These are phyloP conservation scores for Lasioglossum pauxillum DNA, from an alignment of 2,888 invertebrate species.

Conservation along the genomic window DNA sequence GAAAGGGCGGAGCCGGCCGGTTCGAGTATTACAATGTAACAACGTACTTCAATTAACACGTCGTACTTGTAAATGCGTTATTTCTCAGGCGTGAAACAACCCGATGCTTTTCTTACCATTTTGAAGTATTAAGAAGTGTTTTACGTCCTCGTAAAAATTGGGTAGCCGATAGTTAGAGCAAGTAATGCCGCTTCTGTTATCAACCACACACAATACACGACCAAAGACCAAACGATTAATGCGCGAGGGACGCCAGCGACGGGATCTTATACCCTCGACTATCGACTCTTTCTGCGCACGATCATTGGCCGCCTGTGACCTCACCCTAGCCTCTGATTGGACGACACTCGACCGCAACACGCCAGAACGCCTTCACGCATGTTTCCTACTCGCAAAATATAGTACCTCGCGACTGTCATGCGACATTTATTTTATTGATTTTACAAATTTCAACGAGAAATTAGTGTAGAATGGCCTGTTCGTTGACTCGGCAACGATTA, in stretches of 20 bases:
- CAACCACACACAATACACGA: conserved; percentile 39
- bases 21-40: not conserved
- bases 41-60: not conserved
- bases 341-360: conserved; percentile 56
- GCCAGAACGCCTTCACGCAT: conserved; percentile 46
- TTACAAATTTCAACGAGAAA: conserved; percentile 53
- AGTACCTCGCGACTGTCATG: conserved; percentile 52
- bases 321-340: conserved; percentile 55
- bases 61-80: not conserved
- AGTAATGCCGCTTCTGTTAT: conserved; percentile 66
- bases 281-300: conserved; percentile 48
- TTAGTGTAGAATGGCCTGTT: conserved; percentile 38
- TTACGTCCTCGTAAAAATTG: conserved; percentile 32
- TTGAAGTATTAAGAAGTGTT: conserved; percentile 48
- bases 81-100: not conserved
- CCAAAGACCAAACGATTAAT: conserved; percentile 62
- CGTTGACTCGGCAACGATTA: conserved; percentile 42
- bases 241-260: conserved; percentile 56
- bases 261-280: conserved; percentile 51
- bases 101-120: conserved; percentile 53
- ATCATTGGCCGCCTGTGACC: conserved; percentile 51
- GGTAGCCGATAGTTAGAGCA: conserved; percentile 61
- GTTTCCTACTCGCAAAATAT: conserved; percentile 46
- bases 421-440: conserved; percentile 65
- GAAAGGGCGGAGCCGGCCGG: conserved; percentile 68